Percentiles rank a stretch among this genome's conserved stretches.
Conservation (phyloP, 30 jellyfish, hydroid and myxozoan species). For the Turritopsis dohrnii region DNA sequence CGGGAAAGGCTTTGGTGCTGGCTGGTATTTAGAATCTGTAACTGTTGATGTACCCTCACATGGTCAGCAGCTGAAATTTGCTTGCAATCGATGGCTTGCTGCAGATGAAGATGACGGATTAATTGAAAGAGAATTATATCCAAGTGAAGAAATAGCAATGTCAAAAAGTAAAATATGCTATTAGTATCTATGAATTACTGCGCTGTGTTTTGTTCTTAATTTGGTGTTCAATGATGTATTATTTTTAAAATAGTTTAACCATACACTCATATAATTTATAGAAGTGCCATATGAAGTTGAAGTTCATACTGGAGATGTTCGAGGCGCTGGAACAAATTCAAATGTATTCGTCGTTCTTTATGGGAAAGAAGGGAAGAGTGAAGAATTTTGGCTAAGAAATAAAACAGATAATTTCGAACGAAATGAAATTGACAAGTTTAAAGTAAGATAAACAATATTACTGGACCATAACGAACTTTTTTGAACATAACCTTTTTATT, state of each 20-base stretch:
- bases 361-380: conserved; percentile 90
- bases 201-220: background rate
- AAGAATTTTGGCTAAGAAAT: conserved; percentile 76
- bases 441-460: conserved; percentile 43
- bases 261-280: conserved; percentile 14
- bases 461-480: no score
- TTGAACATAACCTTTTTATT: background rate
- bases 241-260: no score
- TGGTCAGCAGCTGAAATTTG: conserved; percentile 81
- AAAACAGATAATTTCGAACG: conserved; percentile 93
- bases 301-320: conserved; percentile 78
- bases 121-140: conserved; percentile 88
- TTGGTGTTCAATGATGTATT: no score
- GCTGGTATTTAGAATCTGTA: conserved; percentile 93
- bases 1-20: conserved; percentile 96
- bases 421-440: conserved; percentile 80
- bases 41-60: conserved; percentile 87
- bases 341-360: conserved; percentile 85
- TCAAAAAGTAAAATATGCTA: conserved; percentile 48
- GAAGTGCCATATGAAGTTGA: conserved; percentile 86
- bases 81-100: conserved; percentile 96
- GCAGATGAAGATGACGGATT: conserved; percentile 91
- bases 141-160: conserved; percentile 59
- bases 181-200: background rate
- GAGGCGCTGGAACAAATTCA: conserved; percentile 97